phyloP scores from a whole-genome alignment of 2,797 vertebrate genomes.

The Falco berigora region DNA sequence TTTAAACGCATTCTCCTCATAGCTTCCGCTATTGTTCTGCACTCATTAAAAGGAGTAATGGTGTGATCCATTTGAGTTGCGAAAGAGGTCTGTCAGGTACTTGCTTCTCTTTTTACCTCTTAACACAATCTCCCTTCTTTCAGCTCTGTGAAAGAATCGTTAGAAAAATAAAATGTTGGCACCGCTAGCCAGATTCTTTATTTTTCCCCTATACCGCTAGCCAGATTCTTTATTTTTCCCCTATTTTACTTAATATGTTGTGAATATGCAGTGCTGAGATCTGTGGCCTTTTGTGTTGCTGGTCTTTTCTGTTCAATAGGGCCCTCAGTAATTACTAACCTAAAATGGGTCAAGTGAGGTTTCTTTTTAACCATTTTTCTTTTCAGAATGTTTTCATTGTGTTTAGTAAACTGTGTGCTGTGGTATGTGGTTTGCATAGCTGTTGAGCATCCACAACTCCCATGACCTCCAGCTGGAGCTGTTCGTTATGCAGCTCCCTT shows the following conservation, averaged over 20 bases:
- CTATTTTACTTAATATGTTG: not conserved
- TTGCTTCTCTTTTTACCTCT: not conserved
- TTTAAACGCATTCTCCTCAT: not conserved
- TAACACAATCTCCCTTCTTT: not conserved
- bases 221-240: not conserved
- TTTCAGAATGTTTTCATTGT: slow-evolving; percentile 14
- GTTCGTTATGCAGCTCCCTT: not conserved
- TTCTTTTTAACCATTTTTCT: slow-evolving; percentile 26
- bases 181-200: not conserved
- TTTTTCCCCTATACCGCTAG: not conserved
- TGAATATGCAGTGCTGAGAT: not conserved
- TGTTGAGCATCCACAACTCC: not conserved
- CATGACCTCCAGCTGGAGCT: not conserved
- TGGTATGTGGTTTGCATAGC: not conserved
- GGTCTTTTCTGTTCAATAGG: not conserved
- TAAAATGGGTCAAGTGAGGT: slow-evolving; percentile 29
- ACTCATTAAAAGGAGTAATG: not conserved
- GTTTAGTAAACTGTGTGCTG: not conserved
- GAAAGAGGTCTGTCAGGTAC: not conserved
- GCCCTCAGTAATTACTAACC: slow-evolving; percentile 4
- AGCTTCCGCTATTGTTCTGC: not conserved
- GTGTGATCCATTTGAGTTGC: not conserved
- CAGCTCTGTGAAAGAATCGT: not conserved
- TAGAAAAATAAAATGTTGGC: not conserved
- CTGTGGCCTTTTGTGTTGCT: slow-evolving; percentile 17